Percentiles rank a stretch among this genome's conserved stretches.
Conservation (phyloP, 2,113 vertebrate species). For the Vicugna pacos region DNA sequence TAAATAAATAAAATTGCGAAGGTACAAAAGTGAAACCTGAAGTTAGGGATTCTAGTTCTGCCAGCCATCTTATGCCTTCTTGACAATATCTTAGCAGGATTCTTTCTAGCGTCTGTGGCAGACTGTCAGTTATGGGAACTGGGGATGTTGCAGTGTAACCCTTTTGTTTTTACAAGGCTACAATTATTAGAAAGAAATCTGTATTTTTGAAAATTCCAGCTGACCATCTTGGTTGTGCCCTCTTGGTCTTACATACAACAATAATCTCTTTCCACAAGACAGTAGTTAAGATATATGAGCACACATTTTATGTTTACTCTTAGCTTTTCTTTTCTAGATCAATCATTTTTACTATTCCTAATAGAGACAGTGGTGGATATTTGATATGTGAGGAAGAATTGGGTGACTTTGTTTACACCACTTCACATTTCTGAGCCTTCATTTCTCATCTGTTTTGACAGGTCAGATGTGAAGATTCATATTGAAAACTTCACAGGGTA, state of each 20-base stretch:
- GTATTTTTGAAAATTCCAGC: not conserved
- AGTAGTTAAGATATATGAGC: not conserved
- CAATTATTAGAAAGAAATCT: not conserved
- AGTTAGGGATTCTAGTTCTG: not conserved
- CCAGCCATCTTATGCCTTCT: not conserved
- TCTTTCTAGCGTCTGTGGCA: not conserved
- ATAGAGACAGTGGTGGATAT: not conserved
- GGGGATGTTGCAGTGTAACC: not conserved
- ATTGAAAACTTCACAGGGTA: not conserved
- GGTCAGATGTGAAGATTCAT: not conserved
- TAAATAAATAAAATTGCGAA: not conserved
- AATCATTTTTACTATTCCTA: conserved; percentile 30
- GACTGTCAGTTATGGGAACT: not conserved
- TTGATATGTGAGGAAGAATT: not conserved
- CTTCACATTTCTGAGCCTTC: not conserved
- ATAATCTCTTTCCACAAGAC: not conserved
- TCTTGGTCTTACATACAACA: not conserved
- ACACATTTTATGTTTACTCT: not conserved
- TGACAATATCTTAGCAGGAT: not conserved
- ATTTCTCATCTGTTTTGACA: conserved; percentile 1
- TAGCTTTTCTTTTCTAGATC: not conserved
- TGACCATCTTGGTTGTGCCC: not conserved
- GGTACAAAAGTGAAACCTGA: not conserved
- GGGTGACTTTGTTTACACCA: not conserved
- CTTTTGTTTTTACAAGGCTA: not conserved